phyloP scores from a whole-genome alignment of 1,140 invertebrate genomes.

The Diachasma alloeum region DNA sequence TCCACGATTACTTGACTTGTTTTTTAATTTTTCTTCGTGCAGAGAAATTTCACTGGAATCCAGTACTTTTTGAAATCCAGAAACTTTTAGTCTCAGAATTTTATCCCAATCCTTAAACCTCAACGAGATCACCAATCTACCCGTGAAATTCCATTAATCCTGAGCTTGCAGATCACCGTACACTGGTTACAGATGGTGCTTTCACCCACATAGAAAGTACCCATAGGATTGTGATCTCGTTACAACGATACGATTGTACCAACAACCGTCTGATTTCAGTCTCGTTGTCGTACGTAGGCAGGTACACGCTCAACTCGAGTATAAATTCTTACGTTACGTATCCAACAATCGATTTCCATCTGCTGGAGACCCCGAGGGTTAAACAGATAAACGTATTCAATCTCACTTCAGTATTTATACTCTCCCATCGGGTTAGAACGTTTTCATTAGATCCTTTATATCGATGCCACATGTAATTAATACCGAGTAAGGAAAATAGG shows the following conservation, averaged over 20 bases:
- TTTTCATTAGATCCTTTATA: not conserved
- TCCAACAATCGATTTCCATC: conserved; percentile 5
- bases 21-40: too few relatives aligned
- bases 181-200: not conserved
- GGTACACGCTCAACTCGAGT: not conserved
- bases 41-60: too few relatives aligned
- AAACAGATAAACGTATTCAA: not conserved
- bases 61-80: too few relatives aligned
- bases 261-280: not conserved
- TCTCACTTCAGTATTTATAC: not conserved
- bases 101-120: too few relatives aligned
- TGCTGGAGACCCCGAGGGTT: not conserved
- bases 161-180: conserved; percentile 24
- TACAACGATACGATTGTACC: conserved; percentile 8
- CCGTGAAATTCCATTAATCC: conserved; percentile 27
- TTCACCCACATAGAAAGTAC: conserved; percentile 21
- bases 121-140: too few relatives aligned
- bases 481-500: not conserved
- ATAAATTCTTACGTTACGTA: conserved; percentile 6
- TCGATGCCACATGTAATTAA: not conserved
- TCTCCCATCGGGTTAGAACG: not conserved
- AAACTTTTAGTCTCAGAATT: too few relatives aligned
- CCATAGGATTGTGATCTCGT: not conserved
- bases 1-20: too few relatives aligned
- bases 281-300: conserved; percentile 6